A percentile compares a stretch with the other conserved stretches of the same genome.
Conservation (phyloP, 2,113 vertebrate genomes). For the Zeus faber region DNA sequence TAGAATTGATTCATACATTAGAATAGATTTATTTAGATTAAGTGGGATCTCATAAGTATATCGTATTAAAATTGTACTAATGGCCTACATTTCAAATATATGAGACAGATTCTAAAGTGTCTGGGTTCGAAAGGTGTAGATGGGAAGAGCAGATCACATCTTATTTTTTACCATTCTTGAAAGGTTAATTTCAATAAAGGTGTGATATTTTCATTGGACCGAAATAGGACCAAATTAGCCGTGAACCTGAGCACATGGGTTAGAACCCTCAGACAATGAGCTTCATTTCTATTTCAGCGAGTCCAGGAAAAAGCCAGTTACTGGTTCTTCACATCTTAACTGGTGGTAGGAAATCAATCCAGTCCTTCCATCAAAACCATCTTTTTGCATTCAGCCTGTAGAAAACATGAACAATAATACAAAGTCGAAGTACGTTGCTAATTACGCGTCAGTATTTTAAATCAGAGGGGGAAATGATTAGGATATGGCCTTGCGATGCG, state of each 20-base stretch:
- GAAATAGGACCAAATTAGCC: neutral
- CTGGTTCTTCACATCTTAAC: constrained; percentile 13
- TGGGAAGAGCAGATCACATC: too few species aligned
- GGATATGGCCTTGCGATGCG: constrained; percentile 56
- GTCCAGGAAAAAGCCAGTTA: neutral
- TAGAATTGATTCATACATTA: too few species aligned
- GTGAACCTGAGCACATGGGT: neutral
- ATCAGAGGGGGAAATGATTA: constrained; percentile 41
- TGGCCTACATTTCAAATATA: too few species aligned
- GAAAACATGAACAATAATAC: constrained; percentile 44
- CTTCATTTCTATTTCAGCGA: neutral
- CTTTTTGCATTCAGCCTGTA: constrained; percentile 28
- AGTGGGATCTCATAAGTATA: too few species aligned
- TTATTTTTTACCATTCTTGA: neutral
- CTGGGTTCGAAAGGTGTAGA: too few species aligned
- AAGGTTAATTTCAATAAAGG: neutral
- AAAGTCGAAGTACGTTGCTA: too few species aligned
- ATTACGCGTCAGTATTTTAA: constrained; percentile 43
- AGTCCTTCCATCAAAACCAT: neutral
- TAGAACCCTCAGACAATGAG: neutral
- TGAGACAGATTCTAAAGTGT: too few species aligned
- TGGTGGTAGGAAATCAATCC: constrained; percentile 19
- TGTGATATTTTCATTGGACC: neutral
- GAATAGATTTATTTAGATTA: too few species aligned
- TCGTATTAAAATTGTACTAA: too few species aligned